Percentiles rank a stretch among this genome's conserved stretches.
These are phyloP conservation scores for Oreochromis tanganicae DNA, from an alignment of 2,113 vertebrate genomes.

Conservation along the genomic window DNA sequence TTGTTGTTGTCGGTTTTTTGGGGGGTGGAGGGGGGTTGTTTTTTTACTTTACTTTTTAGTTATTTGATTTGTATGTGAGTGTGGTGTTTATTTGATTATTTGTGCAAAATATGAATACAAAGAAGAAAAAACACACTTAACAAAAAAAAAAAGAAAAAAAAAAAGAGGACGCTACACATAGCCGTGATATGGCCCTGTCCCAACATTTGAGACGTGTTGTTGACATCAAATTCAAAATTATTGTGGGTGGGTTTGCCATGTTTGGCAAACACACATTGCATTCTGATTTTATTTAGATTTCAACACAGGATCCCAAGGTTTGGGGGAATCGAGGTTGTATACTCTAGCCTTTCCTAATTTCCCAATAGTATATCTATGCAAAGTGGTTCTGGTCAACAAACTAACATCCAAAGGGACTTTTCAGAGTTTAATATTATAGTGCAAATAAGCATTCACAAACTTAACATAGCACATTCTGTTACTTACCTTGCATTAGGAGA, in stretches of 20 bases:
- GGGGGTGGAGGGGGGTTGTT: background rate
- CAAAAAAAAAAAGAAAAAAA: no score
- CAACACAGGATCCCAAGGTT: background rate
- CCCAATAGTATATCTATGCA: background rate
- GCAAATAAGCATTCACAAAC: background rate
- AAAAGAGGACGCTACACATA: background rate
- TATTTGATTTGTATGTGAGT: background rate
- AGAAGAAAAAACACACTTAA: background rate
- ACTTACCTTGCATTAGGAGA: conserved; percentile 90
- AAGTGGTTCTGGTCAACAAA: background rate
- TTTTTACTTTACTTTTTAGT: background rate
- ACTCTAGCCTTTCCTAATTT: background rate
- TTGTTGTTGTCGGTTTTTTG: fast-evolving
- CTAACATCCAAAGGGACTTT: background rate
- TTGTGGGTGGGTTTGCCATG: background rate
- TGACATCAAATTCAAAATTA: background rate
- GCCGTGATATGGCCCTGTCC: background rate
- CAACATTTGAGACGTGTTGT: background rate
- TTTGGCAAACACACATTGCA: background rate
- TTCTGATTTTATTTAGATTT: background rate
- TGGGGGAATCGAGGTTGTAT: background rate
- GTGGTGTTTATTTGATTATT: background rate
- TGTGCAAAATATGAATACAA: background rate
- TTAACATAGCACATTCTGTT: background rate
- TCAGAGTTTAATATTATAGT: background rate